These are phyloP conservation scores for Acrobasis consociella DNA, from an alignment of 2,888 invertebrate species.

Conservation along the genomic window DNA sequence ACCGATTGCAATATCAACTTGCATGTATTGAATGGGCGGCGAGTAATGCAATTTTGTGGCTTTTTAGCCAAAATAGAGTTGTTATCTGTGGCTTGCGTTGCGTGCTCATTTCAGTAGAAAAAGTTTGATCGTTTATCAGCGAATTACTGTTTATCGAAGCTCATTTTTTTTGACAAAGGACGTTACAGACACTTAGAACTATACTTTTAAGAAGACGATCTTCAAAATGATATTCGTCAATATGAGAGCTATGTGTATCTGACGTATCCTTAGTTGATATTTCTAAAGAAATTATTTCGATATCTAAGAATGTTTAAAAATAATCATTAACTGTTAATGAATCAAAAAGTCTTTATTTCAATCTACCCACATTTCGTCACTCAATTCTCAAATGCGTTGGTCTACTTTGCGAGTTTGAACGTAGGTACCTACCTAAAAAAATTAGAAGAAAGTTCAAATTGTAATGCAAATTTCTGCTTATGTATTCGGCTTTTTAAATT, in stretches of 20 bases:
- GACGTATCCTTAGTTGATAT: no score
- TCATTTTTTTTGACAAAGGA: not conserved
- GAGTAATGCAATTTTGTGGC: slow-evolving; percentile 21
- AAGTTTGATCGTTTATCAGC: not conserved
- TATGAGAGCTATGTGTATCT: no score
- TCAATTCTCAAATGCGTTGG: slow-evolving; percentile 29
- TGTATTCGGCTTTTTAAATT: slow-evolving; percentile 69
- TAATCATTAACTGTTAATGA: not conserved
- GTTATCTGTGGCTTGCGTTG: slow-evolving; percentile 15
- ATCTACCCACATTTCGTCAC: not conserved
- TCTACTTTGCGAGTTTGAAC: slow-evolving; percentile 38
- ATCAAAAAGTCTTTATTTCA: not conserved
- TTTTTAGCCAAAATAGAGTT: slow-evolving; percentile 15
- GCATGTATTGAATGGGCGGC: slow-evolving; percentile 23
- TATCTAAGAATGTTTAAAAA: no score
- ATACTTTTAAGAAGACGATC: no score
- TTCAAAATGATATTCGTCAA: no score
- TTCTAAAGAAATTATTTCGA: no score
- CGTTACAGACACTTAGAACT: no score
- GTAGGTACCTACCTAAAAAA: slow-evolving; percentile 41
- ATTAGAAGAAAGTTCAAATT: slow-evolving; percentile 54
- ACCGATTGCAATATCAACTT: slow-evolving; percentile 13
- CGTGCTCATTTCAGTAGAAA: slow-evolving; percentile 7
- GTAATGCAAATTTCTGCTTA: slow-evolving; percentile 69
- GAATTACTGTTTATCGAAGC: not conserved